Evolutionary conservation across 2,113 vertebrate genomes (phyloP).

Genomic region (Dicrurus megarhynchus): DNA sequence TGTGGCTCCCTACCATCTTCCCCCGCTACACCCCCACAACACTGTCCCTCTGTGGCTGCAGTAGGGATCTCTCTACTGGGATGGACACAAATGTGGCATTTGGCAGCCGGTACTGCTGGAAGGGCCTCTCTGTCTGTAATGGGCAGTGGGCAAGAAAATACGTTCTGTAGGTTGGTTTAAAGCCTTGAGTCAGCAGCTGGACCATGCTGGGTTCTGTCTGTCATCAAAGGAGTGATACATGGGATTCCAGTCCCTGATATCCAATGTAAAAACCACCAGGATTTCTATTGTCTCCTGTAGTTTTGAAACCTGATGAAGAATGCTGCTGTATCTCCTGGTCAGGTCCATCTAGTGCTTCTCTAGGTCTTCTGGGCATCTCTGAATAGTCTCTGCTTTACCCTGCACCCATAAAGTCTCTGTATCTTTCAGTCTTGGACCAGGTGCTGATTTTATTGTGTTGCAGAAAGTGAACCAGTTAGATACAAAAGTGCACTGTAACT

Average conservation of each 20-base stretch:
- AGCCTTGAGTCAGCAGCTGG: background rate
- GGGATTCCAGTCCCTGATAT: background rate
- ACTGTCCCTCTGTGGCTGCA: background rate
- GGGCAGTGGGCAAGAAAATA: background rate
- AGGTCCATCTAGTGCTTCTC: background rate
- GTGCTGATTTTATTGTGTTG: background rate
- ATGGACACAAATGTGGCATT: background rate
- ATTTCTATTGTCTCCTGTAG: background rate
- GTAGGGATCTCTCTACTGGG: background rate
- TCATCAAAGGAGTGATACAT: background rate
- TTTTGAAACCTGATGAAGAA: background rate
- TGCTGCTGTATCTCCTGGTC: background rate
- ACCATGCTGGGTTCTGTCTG: background rate
- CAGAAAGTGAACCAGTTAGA: background rate
- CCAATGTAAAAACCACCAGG: background rate
- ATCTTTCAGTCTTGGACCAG: background rate
- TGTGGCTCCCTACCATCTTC: background rate
- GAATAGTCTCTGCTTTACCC: background rate
- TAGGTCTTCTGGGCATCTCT: background rate
- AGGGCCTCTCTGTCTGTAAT: fast-evolving
- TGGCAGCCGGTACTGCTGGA: background rate
- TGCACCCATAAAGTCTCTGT: background rate
- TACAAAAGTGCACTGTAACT: background rate
- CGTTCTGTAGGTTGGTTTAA: background rate
- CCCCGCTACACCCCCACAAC: fast-evolving